Conservation (phyloP, 2,113 vertebrate species). For the Xiphophorus hellerii region DNA sequence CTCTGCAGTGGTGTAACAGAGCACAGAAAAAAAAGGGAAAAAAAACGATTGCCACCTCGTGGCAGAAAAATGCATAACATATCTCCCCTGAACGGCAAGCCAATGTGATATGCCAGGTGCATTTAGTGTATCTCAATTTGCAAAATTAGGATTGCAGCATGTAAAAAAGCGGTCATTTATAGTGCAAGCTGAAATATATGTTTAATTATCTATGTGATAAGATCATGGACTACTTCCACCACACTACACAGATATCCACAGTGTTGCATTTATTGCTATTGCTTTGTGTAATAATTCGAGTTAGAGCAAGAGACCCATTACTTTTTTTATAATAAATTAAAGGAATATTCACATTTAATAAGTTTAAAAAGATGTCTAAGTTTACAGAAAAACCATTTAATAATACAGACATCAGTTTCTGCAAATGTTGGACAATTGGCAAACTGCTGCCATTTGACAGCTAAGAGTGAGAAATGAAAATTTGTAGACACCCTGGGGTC, state of each 20-base stretch:
- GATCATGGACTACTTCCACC: constrained; percentile 8
- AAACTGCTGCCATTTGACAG: constrained; percentile 16
- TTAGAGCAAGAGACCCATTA: not conserved
- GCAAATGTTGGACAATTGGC: constrained; percentile 8
- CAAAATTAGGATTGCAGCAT: constrained; percentile 3
- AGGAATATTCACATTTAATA: constrained; percentile 8
- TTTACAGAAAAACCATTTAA: constrained; percentile 37
- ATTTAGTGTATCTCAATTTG: not conserved
- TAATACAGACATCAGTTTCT: constrained; percentile 8
- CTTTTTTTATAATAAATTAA: constrained; percentile 12
- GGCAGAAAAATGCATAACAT: constrained; percentile 21
- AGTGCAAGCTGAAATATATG: not conserved
- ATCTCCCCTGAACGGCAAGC: not conserved
- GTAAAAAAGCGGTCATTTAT: not conserved
- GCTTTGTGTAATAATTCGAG: constrained; percentile 27
- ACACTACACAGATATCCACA: not conserved
- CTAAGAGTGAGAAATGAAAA: constrained; percentile 13
- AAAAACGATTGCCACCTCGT: constrained; percentile 55
- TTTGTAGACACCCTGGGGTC: not conserved
- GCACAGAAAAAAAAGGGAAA: constrained; percentile 24
- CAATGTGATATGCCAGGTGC: not conserved
- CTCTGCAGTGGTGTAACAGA: constrained; percentile 60
- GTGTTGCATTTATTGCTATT: constrained; percentile 24
- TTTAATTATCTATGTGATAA: constrained; percentile 2
- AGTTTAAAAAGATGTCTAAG: not conserved